Evolutionary conservation across 2,113 vertebrate genomes (phyloP), one percentile per base, ranked within the genome.

Genomic region (Calidris pygmaea): DNA sequence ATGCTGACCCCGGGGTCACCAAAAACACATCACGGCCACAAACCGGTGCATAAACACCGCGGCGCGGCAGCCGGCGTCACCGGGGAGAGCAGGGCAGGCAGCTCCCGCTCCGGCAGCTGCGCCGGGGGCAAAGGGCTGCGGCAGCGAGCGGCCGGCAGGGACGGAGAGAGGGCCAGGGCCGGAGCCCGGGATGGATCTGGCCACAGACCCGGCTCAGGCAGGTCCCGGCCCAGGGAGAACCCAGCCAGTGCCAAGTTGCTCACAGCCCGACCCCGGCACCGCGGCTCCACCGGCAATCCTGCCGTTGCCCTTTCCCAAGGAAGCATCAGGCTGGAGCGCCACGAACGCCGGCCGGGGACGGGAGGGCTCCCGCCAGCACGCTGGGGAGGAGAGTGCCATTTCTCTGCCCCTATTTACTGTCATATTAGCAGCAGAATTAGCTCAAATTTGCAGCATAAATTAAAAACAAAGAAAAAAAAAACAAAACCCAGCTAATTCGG

Each of bases 351-450:
- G 20, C 39, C 3, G 2, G 47, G 82, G 48, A 48, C 3, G 2
- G 91, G 55, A 52, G 32, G 9, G 80, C 27, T 73, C 30, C 52
- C 2, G 3, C 26, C 37, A 27, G 27, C 90, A 50, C 6, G 14
- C 67, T 24, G 85, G 79, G 79, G 27, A 20, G 6, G 3, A 71
- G 70, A 83, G 37, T 3, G 1, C 41, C 35, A 4, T 41, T 60
- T n/a, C 70, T 87, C 62, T 90, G 86, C n/a, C 73, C 88, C 71
- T 89, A 13, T 14, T 89, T 58, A 37, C 47, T 76, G 65, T 72
- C 87, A 45, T 34, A 70, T 66, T 89, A 96, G 89, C 76, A 85
- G 83, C 66, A 55, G 76, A 62, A 89, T 86, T 79, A 91, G 58
- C 89, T 93, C 86, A 43, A 7, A 70, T 77, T 63, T 56, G 74